Evolutionary conservation across 2,797 vertebrate genomes (phyloP).

Genomic region (Premnoplex brunnescens): DNA sequence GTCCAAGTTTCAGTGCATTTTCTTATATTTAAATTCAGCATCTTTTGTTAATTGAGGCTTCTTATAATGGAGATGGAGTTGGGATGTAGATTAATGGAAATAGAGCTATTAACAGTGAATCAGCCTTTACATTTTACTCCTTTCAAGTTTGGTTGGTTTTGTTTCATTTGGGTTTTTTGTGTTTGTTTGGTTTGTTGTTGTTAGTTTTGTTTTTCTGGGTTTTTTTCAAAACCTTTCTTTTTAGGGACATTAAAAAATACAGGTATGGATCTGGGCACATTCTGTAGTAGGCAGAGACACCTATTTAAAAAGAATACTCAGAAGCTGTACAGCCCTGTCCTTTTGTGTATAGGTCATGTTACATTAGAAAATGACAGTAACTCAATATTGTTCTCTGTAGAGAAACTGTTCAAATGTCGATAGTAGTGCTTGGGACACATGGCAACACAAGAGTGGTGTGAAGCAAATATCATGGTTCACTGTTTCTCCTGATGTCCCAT

Average conservation of each 20-base stretch:
- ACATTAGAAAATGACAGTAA: background rate
- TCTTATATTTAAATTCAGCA: background rate
- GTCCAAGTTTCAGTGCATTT: background rate
- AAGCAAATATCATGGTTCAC: background rate
- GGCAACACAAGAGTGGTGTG: background rate
- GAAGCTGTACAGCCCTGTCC: background rate
- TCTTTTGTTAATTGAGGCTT: background rate
- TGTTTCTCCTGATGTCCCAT: background rate
- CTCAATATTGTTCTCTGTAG: background rate
- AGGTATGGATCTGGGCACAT: background rate
- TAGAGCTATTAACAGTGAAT: background rate
- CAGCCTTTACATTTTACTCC: accelerated
- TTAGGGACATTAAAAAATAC: background rate
- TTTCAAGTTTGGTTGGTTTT: background rate
- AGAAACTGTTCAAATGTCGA: background rate
- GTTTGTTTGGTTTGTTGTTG: background rate
- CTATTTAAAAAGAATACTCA: background rate
- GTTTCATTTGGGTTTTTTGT: background rate
- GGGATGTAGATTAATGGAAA: background rate
- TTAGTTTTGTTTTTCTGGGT: no score
- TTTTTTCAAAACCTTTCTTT: background rate
- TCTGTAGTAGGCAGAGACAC: background rate
- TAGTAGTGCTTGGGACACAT: background rate
- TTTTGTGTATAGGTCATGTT: background rate
- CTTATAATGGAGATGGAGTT: background rate